Evolutionary conservation across 2,113 vertebrate genomes (phyloP).

Genomic region (Chloebia gouldiae): DNA sequence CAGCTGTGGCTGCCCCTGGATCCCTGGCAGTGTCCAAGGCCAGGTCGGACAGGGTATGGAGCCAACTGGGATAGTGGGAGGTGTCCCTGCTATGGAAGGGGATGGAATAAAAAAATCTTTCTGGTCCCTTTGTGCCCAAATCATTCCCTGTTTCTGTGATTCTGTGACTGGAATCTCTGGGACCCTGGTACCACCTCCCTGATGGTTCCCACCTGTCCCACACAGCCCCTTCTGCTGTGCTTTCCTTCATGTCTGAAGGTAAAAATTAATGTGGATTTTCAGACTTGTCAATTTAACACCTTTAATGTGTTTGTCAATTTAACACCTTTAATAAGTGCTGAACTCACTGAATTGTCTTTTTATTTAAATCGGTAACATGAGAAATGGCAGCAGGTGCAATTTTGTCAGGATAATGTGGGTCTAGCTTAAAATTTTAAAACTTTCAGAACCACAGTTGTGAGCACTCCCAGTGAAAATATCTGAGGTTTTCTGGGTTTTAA

Average conservation of each 20-base stretch:
- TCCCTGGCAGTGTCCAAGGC: background rate
- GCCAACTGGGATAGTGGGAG: rapidly evolving
- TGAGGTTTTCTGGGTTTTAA: background rate
- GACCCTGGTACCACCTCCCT: rapidly evolving
- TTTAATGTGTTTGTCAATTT: background rate
- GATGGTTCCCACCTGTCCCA: background rate
- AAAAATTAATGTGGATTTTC: background rate
- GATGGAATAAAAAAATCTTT: background rate
- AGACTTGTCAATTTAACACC: background rate
- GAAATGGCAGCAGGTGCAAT: background rate
- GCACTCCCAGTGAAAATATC: background rate
- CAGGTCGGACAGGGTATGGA: background rate
- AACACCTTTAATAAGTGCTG: background rate
- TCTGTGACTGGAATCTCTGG: background rate
- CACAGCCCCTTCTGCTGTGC: rapidly evolving
- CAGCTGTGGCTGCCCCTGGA: background rate
- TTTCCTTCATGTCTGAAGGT: background rate
- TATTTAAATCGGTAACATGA: background rate
- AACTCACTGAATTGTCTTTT: background rate
- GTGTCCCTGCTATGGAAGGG: background rate
- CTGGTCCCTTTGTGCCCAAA: background rate
- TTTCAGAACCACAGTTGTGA: background rate
- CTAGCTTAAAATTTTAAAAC: background rate
- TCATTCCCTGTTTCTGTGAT: background rate
- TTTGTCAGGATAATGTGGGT: background rate